Evolutionary conservation across 2,113 vertebrate species (phyloP).

Genomic region (Nematolebias whitei): DNA sequence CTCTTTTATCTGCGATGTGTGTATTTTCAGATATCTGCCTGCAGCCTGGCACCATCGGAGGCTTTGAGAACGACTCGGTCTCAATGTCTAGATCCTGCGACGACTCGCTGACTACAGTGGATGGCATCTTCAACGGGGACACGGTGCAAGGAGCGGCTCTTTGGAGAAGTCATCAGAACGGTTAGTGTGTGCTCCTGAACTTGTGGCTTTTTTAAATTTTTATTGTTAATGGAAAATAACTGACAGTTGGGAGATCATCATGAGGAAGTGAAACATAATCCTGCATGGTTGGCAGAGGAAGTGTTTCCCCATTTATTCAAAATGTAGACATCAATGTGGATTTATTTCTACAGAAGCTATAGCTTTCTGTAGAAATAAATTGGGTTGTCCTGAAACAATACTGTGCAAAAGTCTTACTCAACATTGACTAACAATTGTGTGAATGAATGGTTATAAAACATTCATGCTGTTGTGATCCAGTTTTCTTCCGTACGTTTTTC

Average conservation of each 20-base stretch:
- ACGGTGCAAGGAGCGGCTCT: background rate
- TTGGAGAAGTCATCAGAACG: constrained; percentile 16
- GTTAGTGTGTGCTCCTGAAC: constrained; percentile 27
- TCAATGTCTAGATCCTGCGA: background rate
- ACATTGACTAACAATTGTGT: too few relatives aligned
- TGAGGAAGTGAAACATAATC: constrained; percentile 21
- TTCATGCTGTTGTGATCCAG: too few relatives aligned
- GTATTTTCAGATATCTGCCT: constrained; percentile 84
- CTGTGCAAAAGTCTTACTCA: too few relatives aligned
- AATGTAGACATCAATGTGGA: background rate
- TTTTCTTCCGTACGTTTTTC: too few relatives aligned
- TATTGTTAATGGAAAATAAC: too few relatives aligned
- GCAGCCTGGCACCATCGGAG: constrained; percentile 80
- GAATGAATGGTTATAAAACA: too few relatives aligned
- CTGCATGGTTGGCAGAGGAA: background rate
- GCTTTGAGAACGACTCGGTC: constrained; percentile 78
- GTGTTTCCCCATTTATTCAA: constrained; percentile 10
- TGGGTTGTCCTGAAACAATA: background rate
- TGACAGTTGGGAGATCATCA: background rate
- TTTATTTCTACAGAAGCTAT: too few relatives aligned
- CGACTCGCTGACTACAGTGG: constrained; percentile 9
- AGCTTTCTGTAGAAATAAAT: too few relatives aligned
- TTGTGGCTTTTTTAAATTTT: background rate
- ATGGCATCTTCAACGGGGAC: constrained; percentile 44
- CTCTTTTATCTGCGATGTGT: background rate